Percentiles rank a stretch among this genome's conserved stretches.
Evolutionary conservation across 1,140 invertebrate genomes (phyloP).

Genomic region (Araneus ventricosus): DNA sequence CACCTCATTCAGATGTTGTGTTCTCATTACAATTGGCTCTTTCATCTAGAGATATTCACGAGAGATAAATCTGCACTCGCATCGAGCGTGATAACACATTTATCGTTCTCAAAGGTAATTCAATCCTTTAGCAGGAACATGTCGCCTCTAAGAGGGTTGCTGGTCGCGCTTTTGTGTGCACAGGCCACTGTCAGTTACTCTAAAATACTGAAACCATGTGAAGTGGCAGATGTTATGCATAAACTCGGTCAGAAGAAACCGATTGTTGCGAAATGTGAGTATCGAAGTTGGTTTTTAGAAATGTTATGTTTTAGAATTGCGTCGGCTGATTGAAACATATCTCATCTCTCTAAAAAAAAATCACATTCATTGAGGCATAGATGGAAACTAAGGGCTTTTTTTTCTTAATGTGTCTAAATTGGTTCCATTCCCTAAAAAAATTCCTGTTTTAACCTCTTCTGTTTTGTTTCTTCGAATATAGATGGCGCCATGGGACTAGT

Average conservation of each 20-base stretch:
- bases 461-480: too few species aligned
- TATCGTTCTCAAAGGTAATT: not conserved
- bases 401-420: too few species aligned
- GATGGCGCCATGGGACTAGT: too few species aligned
- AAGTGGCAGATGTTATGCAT: conserved; percentile 40
- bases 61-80: not conserved
- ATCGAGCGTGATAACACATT: not conserved
- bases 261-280: conserved; percentile 51
- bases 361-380: too few species aligned
- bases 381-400: too few species aligned
- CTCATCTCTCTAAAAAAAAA: too few species aligned
- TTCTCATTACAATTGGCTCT: not conserved
- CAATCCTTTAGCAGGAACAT: not conserved
- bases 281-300: not conserved
- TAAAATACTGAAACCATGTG: conserved; percentile 45
- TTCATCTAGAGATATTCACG: not conserved
- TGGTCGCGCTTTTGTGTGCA: not conserved
- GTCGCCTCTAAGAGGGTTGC: not conserved
- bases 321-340: too few species aligned
- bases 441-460: too few species aligned
- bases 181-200: not conserved
- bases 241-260: conserved; percentile 42
- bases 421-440: too few species aligned
- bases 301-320: not conserved
- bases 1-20: not conserved